A percentile compares a stretch with the other conserved stretches of the same genome.
phyloP scores from a whole-genome alignment of 2,797 vertebrate species.

The Squalus acanthias region DNA sequence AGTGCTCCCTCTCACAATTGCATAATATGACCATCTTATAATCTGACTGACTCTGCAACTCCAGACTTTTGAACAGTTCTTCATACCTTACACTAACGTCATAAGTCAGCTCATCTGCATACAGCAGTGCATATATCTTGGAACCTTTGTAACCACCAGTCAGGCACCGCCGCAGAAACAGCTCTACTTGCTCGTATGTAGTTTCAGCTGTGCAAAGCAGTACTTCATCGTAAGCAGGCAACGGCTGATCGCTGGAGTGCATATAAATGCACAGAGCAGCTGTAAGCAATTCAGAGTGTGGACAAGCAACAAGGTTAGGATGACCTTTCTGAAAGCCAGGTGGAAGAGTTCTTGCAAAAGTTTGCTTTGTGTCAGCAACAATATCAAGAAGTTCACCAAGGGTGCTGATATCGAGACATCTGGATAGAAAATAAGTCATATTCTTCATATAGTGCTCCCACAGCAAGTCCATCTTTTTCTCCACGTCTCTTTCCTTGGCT shows the following conservation, averaged over 20 bases:
- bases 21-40: conserved; percentile 76
- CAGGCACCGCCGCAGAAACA: conserved; percentile 83
- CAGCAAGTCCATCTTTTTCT: conserved; percentile 61
- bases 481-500: conserved; percentile 45
- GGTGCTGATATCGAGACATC: conserved; percentile 66
- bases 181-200: conserved; percentile 74
- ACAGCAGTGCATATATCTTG: conserved; percentile 79
- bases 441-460: conserved; percentile 72
- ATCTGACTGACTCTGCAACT: conserved; percentile 53
- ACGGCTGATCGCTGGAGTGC: conserved; percentile 60
- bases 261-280: conserved; percentile 82
- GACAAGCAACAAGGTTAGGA: conserved; percentile 82
- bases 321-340: conserved; percentile 60
- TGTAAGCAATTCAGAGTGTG: conserved; percentile 68
- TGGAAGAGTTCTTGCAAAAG: conserved; percentile 61
- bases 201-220: conserved; percentile 79
- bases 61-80: conserved; percentile 69
- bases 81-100: conserved; percentile 78
- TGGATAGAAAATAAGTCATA: conserved; percentile 64
- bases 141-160: conserved; percentile 51
- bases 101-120: conserved; percentile 78
- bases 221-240: conserved; percentile 85
- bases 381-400: conserved; percentile 69
- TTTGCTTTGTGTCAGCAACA: conserved; percentile 44
- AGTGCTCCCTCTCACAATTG: conserved; percentile 74